These are phyloP conservation scores for Ivindomyrus marchei DNA, from an alignment of 2,113 vertebrate genomes.

Conservation along the genomic window DNA sequence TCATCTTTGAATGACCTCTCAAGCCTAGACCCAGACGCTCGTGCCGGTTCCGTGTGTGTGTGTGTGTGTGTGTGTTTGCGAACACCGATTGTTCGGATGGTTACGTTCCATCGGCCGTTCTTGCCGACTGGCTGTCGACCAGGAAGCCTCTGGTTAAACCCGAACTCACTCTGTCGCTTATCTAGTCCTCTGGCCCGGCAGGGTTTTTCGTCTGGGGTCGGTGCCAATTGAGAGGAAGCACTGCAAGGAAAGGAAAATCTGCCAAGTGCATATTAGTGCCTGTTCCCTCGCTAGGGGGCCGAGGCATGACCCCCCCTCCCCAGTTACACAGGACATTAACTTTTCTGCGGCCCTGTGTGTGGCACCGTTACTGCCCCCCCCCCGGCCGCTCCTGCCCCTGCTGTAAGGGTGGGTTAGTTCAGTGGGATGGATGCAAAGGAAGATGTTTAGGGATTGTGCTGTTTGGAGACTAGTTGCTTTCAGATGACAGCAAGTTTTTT, in stretches of 20 bases:
- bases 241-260: not conserved
- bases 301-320: not conserved
- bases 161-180: not conserved
- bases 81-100: not conserved
- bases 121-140: slow-evolving; percentile 26
- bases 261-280: slow-evolving; percentile 32
- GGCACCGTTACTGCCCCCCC: not conserved
- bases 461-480: slow-evolving; percentile 28
- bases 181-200: not conserved
- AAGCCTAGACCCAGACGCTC: slow-evolving; percentile 40
- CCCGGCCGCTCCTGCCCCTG: slow-evolving; percentile 26
- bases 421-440: slow-evolving; percentile 15
- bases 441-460: slow-evolving; percentile 30
- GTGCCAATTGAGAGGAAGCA: not conserved
- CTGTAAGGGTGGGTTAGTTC: not conserved
- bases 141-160: slow-evolving; percentile 6
- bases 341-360: slow-evolving; percentile 30
- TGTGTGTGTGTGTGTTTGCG: slow-evolving; percentile 11
- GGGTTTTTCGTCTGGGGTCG: not conserved
- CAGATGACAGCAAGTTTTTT: slow-evolving; percentile 47
- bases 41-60: slow-evolving; percentile 24
- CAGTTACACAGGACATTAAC: slow-evolving; percentile 32
- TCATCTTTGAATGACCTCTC: slow-evolving; percentile 45
- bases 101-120: slow-evolving; percentile 19
- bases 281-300: slow-evolving; percentile 14